Base-by-base conservation (phyloP, 2,888 invertebrate species). In the Ectemnius lituratus region DNA sequence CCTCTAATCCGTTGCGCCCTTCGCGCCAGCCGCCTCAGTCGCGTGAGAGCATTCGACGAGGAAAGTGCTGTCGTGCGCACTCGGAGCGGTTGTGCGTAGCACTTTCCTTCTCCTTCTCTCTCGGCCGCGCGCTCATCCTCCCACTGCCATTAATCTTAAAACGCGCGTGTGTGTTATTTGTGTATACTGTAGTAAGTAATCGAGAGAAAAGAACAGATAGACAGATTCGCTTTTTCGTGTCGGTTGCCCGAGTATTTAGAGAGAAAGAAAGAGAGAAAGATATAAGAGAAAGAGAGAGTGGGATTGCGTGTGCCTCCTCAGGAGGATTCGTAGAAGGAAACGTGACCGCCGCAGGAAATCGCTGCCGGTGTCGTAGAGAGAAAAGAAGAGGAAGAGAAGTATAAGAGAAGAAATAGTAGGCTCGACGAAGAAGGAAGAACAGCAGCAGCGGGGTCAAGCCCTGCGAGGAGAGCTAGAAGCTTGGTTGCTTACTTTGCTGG, bases 31-130 rank as follows among this genome's bases (percentile, higher is more conserved):
- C 81, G 85, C 88, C 88, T 88, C 87, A 90, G 88, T 90, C 88
- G 90, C 89, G 88, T 92, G 90, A 88, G 88, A 89, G 88, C 89
- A 88, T 88, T 89, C 87, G 83, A 82, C 84, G 88, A 86, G 87
- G 88, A 87, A 88, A 87, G 90, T 91, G 91, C 79, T 80, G 79
- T 70, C 63, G 62, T 65, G 82, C 82, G 70, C 76, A 68, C 61
- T 70, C 61, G 61, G 75, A 37, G 37, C 37, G 37, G 37, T 37
- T 37, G 37, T 79, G 81, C 72, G 60, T 68, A 62, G 67, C 70
- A 71, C 70, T 66, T 75, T 74, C 82, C 78, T 82, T 81, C 80
- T 79, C 75, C 81, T 81, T 71, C 76, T 73, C 79, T 70, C 75
- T 70, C 65, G 61, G 59, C 70, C 68, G 14, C n/a, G 14, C 52